Percentiles rank a stretch among this genome's conserved stretches.
Evolutionary conservation across 35 echinoderm and acorn worm genomes (phyloP).

Genomic region (Heliocidaris erythrogramma): DNA sequence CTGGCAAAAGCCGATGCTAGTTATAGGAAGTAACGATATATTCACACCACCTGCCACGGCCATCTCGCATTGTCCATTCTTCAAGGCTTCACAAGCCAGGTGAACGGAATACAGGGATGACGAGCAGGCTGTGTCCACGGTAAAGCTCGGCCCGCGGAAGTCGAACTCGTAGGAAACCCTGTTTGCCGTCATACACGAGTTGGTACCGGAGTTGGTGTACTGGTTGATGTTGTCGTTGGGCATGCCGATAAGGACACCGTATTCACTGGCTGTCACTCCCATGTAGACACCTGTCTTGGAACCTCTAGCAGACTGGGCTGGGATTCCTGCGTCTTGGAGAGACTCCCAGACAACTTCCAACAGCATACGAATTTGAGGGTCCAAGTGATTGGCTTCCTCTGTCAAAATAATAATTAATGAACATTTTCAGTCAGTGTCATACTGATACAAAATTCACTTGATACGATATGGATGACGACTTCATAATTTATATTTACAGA

Average conservation of each 20-base stretch:
- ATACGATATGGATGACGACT: neutral
- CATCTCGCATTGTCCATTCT: constrained; percentile 89
- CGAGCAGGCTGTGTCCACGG: constrained; percentile 92
- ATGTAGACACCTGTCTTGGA: constrained; percentile 93
- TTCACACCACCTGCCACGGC: constrained; percentile 91
- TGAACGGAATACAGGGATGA: constrained; percentile 91
- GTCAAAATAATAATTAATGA: constrained; percentile 26
- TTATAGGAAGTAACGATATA: constrained; percentile 78
- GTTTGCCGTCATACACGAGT: constrained; percentile 89
- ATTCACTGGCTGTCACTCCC: constrained; percentile 92
- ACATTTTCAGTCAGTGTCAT: neutral
- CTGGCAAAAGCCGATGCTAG: constrained; percentile 93
- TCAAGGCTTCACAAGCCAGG: constrained; percentile 89
- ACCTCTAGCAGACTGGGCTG: constrained; percentile 65
- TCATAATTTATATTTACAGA: neutral
- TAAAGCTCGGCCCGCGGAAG: constrained; percentile 86
- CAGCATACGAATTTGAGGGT: constrained; percentile 92
- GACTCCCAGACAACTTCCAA: constrained; percentile 90
- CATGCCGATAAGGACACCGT: constrained; percentile 73
- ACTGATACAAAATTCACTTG: neutral
- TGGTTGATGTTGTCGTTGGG: constrained; percentile 94
- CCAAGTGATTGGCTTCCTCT: constrained; percentile 96
- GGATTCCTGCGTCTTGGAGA: constrained; percentile 90
- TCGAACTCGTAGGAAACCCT: constrained; percentile 96
- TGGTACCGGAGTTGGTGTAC: constrained; percentile 95